Evolutionary conservation across 2,888 invertebrate genomes (phyloP).

Genomic region (Oscheius sp.): DNA sequence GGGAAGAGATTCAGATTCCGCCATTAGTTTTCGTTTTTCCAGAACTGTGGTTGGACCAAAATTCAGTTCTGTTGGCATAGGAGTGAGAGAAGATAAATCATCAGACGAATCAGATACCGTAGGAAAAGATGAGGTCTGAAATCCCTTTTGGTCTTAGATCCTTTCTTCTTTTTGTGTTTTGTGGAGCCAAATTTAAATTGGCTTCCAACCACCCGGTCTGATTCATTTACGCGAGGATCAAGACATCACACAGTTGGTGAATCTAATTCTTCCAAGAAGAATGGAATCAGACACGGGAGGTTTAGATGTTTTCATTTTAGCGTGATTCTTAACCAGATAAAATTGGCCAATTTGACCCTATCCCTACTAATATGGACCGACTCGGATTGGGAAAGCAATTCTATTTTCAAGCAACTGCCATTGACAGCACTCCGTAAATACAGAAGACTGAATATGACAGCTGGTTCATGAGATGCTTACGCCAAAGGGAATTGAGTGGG

Average conservation of each 20-base stretch:
- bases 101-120: slow-evolving; percentile 59
- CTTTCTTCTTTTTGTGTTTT: not conserved
- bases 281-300: not conserved
- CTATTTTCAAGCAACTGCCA: slow-evolving; percentile 22
- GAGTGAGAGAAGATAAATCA: slow-evolving; percentile 50
- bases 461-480: not conserved
- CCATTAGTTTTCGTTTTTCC: slow-evolving; percentile 29
- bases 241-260: not conserved
- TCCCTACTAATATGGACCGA: no score
- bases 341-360: not conserved
- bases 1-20: slow-evolving; percentile 49
- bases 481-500: not conserved
- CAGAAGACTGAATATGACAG: not conserved
- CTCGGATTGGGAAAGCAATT: no score
- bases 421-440: slow-evolving; percentile 22
- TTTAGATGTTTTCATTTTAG: slow-evolving; percentile 9
- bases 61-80: slow-evolving; percentile 43
- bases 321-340: not conserved
- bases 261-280: not conserved
- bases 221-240: not conserved
- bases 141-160: not conserved
- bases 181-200: not conserved
- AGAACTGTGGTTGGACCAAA: slow-evolving; percentile 23
- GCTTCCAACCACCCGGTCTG: not conserved
- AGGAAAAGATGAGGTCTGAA: slow-evolving; percentile 68